These are phyloP conservation scores for Ursus arctos DNA, from an alignment of 2,113 vertebrate genomes.

Conservation along the genomic window DNA sequence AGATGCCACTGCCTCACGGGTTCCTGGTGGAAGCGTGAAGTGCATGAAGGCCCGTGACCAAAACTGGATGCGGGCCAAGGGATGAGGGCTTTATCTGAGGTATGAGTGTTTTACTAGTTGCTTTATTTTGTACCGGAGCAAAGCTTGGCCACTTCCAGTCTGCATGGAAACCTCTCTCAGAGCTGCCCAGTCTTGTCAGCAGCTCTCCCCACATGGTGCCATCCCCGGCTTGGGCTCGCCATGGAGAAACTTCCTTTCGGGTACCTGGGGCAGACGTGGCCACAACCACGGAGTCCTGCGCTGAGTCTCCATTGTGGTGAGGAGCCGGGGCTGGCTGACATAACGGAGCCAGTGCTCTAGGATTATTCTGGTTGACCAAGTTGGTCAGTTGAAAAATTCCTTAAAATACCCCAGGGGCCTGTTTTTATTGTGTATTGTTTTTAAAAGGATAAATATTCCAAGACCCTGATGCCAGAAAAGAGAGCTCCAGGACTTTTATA, in stretches of 20 bases:
- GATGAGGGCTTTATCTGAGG: neutral
- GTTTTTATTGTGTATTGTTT: slow-evolving; percentile 76
- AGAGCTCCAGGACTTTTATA: slow-evolving; percentile 52
- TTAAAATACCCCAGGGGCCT: slow-evolving; percentile 73
- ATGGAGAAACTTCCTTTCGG: slow-evolving; percentile 59
- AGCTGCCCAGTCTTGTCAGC: neutral
- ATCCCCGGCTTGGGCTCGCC: neutral
- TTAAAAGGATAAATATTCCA: slow-evolving; percentile 64
- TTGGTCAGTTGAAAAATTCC: slow-evolving; percentile 71
- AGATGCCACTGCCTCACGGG: neutral
- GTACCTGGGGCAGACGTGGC: slow-evolving; percentile 62
- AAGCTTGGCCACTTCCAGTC: neutral
- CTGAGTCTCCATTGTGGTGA: slow-evolving; percentile 60
- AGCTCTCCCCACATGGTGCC: neutral
- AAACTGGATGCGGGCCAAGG: neutral
- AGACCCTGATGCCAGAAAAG: slow-evolving; percentile 58
- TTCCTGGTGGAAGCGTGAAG: neutral
- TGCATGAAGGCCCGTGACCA: neutral
- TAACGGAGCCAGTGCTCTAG: neutral
- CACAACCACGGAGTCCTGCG: neutral
- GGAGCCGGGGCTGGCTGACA: slow-evolving; percentile 16
- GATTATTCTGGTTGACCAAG: slow-evolving; percentile 67
- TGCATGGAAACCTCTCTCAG: neutral
- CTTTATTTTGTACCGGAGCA: neutral
- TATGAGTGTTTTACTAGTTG: neutral